Base-by-base conservation (phyloP, 2,797 vertebrate genomes). In the Botia kubotai region DNA sequence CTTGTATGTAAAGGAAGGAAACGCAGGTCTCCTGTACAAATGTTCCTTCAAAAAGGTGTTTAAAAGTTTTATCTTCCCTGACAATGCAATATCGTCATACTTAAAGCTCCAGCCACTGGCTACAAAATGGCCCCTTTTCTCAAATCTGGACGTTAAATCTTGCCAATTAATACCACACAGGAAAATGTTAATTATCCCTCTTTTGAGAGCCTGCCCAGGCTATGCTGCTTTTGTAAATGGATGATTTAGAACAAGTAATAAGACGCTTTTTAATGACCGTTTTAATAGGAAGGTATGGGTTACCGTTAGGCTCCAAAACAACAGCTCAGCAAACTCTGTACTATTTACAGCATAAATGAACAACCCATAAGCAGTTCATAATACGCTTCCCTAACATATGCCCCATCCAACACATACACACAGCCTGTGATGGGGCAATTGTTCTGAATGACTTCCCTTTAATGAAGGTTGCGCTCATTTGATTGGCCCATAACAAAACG, bases 331-430 rank as follows among this genome's bases (percentile, higher is more conserved):
- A 87, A 75, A 60, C 81, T 81, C 88, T 86, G 63, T 52, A 72
- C 89, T 91, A 77, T 80, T 86, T 90, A 83, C 81, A 83, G 67
- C 77, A 66, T 77, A 78, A 72, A 68, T 81, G 57, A 78, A 73
- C 26, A 65, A 74, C 36, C 83, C 80, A 52, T 81, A 83, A 76
- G 39, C 67, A 60, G 63, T 70, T 81, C 60, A 74, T 57, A 79
- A 81, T 72, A 69, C 57, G 77, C 67, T 79, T 79, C 60, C 62
- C 81, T 75, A 74, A 83, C 68, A 81, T 79, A 68, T 60, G 69
- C 71, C 62, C 73, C 72, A 82, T 72, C 67, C 67, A 60, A 63
- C 65, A 50, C 71, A 79, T 72, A 84, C 69, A 68, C 62, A 75
- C 75, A 55, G 71, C 48, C 68, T 67, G 66, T 79, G 72, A 81